Base-by-base conservation (phyloP, 2,888 invertebrate genomes). In the Zhuqinia jingwanae region DNA sequence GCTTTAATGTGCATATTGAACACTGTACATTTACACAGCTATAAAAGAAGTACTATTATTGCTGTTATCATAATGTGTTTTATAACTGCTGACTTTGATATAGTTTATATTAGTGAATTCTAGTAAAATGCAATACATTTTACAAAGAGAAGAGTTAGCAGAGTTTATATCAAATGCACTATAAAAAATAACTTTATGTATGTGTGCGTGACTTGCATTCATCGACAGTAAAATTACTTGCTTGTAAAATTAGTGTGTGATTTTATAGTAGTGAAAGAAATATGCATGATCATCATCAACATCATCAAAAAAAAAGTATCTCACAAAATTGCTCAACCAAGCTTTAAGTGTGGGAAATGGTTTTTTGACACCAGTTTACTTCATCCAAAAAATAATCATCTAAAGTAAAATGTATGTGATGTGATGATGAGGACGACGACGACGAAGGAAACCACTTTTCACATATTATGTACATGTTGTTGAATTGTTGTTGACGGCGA, bases 301-400 rank as follows among this genome's bases (percentile, higher is more conserved):
- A 30, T 22, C 47, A 70, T 47, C n/a, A n/a, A n/a, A n/a, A n/a
- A n/a, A n/a, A n/a, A n/a, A 25, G 17, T 68, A 70, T 70, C 22
- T 70, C 70, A 53, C 58, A n/a, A 3, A 56, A 73, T 60, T 75
- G 42, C 73, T 45, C 60, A 82, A 53, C 75, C 20, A 53, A 36
- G 30, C 73, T 76, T 77, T 68, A 68, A 77, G 84, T 84, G 84
- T 84, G 84, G 84, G 84, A 84, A 84, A 30, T 53, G n/a, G 22
- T 58, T 76, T 76, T 53, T 77, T 77, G 65, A 77, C 77, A 56
- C 25, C 20, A 30, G 63, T 60, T 60, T 27, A 47, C n/a, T 77
- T 15, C 27, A 36, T 56, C 42, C 36, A 22, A 25, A 36, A 36
- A 36, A 36, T 36, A 36, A n/a, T 36, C 3, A 36, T 36, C 36